Percentiles rank a stretch among this genome's conserved stretches.
These are phyloP conservation scores for Pseudochromis fuscus DNA, from an alignment of 2,797 vertebrate genomes.

Conservation along the genomic window DNA sequence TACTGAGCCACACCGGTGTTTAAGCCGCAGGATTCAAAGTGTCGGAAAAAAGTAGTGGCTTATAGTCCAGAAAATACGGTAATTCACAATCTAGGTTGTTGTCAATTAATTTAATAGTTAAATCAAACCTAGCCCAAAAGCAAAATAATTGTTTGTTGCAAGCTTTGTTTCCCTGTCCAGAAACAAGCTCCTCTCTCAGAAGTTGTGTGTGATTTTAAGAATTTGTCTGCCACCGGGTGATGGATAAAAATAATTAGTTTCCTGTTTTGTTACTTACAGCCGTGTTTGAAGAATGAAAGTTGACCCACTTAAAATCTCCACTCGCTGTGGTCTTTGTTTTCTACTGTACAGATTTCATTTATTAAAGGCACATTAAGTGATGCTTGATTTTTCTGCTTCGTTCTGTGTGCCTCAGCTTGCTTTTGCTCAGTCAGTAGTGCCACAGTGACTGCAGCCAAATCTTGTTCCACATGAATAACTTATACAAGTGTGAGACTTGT, in stretches of 20 bases:
- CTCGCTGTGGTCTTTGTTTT: conserved; percentile 25
- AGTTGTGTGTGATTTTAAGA: neutral
- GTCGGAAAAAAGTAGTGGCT: too few relatives aligned
- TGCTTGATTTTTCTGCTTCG: neutral
- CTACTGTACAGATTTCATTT: conserved; percentile 8
- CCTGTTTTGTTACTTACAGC: conserved; percentile 63
- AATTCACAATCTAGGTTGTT: too few relatives aligned
- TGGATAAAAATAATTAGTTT: conserved; percentile 57
- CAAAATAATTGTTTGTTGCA: neutral
- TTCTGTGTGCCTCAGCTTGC: neutral
- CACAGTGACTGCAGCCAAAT: neutral
- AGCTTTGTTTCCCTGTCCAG: neutral
- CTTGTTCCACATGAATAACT: neutral
- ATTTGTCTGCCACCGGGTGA: conserved; percentile 3
- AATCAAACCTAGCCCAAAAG: too few relatives aligned
- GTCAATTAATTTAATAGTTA: too few relatives aligned
- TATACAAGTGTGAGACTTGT: neutral
- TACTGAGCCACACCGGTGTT: too few relatives aligned
- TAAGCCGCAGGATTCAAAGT: too few relatives aligned
- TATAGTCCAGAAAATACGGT: too few relatives aligned
- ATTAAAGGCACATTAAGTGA: neutral
- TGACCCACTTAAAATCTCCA: conserved; percentile 58
- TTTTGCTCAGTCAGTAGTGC: neutral
- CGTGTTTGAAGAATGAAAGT: conserved; percentile 59
- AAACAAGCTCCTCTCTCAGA: neutral